These are phyloP conservation scores for Eriocheir sinensis DNA, from an alignment of 1,140 invertebrate genomes.

Conservation along the genomic window DNA sequence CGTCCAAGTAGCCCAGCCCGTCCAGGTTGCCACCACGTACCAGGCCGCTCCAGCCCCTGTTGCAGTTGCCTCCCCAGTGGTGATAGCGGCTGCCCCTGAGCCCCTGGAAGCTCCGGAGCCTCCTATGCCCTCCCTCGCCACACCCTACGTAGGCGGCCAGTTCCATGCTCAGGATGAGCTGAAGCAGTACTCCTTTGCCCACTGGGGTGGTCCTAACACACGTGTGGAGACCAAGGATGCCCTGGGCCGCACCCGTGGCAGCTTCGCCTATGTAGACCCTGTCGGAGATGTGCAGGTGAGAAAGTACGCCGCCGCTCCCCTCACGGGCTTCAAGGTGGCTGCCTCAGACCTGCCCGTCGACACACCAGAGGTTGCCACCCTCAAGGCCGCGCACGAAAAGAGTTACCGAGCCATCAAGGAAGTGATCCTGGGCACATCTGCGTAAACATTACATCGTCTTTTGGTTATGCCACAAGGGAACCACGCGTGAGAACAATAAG, in stretches of 20 bases:
- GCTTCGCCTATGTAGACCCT: slow-evolving; percentile 82
- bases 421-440: neutral
- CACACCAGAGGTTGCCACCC: slow-evolving; percentile 60
- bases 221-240: slow-evolving; percentile 69
- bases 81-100: neutral
- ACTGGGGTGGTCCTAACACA: slow-evolving; percentile 68
- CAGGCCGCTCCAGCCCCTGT: neutral
- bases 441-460: neutral
- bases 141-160: slow-evolving; percentile 51
- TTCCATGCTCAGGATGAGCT: slow-evolving; percentile 79
- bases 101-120: neutral
- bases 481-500: neutral
- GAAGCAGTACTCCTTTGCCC: slow-evolving; percentile 78
- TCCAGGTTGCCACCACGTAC: neutral
- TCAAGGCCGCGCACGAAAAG: slow-evolving; percentile 79
- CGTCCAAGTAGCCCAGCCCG: neutral
- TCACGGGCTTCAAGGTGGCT: slow-evolving; percentile 10
- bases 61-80: neutral
- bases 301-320: neutral
- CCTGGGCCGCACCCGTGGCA: slow-evolving; percentile 79
- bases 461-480: neutral
- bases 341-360: slow-evolving; percentile 64
- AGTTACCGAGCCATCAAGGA: slow-evolving; percentile 60
- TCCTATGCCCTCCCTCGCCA: neutral
- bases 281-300: slow-evolving; percentile 49